phyloP scores from a whole-genome alignment of 1,140 invertebrate species.

The Ctenoplectra terminalis region DNA sequence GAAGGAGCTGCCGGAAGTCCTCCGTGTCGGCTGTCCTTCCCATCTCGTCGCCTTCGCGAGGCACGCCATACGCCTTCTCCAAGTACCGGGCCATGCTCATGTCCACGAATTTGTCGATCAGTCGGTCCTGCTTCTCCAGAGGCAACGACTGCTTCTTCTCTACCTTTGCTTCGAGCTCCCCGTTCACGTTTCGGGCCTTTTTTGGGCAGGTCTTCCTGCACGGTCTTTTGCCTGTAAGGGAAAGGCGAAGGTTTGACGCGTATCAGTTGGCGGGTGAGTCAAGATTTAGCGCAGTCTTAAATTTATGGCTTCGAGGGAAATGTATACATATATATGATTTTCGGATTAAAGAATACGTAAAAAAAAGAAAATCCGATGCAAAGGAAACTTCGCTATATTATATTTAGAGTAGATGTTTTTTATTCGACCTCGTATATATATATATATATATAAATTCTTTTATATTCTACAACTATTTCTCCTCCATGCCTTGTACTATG shows the following conservation, averaged over 20 bases:
- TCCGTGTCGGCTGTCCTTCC: slow-evolving; percentile 15
- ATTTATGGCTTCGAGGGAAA: accelerated
- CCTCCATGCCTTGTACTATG: too few relatives aligned
- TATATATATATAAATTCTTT: too few relatives aligned
- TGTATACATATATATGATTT: neutral
- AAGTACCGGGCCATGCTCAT: slow-evolving; percentile 58
- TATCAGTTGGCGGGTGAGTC: neutral
- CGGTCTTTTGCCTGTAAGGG: slow-evolving; percentile 69
- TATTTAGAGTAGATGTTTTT: neutral
- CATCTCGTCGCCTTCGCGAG: neutral
- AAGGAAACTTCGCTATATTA: neutral
- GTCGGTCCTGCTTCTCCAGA: slow-evolving; percentile 8
- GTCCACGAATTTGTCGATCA: slow-evolving; percentile 66
- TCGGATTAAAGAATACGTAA: neutral
- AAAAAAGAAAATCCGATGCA: too few relatives aligned
- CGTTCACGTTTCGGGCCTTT: slow-evolving; percentile 53
- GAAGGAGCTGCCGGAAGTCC: slow-evolving; percentile 60
- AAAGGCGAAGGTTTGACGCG: neutral
- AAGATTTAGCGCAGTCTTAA: neutral
- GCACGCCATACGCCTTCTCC: slow-evolving; percentile 46
- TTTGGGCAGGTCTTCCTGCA: slow-evolving; percentile 75
- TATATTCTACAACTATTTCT: too few relatives aligned
- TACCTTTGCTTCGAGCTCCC: neutral
- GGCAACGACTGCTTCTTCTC: neutral
- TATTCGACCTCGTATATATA: too few relatives aligned